Evolutionary conservation across 2,888 invertebrate genomes (phyloP).

Genomic region (Agrotis segetum): DNA sequence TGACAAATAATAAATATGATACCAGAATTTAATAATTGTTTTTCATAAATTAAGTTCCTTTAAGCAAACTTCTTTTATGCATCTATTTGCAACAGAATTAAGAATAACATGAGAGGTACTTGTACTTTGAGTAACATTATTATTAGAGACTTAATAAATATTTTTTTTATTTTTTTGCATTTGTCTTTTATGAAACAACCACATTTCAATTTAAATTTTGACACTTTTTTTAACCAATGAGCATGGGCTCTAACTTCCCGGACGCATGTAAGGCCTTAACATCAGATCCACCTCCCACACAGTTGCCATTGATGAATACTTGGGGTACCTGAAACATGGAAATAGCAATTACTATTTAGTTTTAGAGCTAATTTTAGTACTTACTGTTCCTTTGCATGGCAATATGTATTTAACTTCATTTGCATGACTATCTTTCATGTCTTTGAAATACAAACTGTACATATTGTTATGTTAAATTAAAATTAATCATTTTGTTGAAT

Average conservation of each 20-base stretch:
- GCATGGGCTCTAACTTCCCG: conserved; percentile 92
- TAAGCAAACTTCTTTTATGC: background rate
- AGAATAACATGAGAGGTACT: conserved; percentile 19
- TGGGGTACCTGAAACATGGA: conserved; percentile 95
- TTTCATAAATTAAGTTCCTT: conserved; percentile 4
- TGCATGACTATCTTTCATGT: conserved; percentile 38
- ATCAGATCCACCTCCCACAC: conserved; percentile 98
- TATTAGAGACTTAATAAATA: conserved; percentile 22
- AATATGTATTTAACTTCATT: conserved; percentile 19
- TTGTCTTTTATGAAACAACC: conserved; percentile 20
- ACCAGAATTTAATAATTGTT: conserved; percentile 9
- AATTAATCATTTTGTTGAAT: background rate
- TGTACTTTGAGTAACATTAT: conserved; percentile 48
- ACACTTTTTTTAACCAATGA: conserved; percentile 80
- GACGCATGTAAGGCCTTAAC: conserved; percentile 94
- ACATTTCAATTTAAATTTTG: conserved; percentile 8
- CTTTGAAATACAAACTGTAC: conserved; percentile 22
- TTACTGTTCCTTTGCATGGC: conserved; percentile 4
- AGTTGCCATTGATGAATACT: conserved; percentile 97
- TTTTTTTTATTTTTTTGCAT: too few relatives aligned
- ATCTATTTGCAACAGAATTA: background rate
- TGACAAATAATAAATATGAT: conserved; percentile 22
- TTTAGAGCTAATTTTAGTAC: background rate
- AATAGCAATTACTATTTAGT: conserved; percentile 23
- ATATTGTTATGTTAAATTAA: background rate